Conservation (phyloP, 2,797 vertebrate genomes). For the Sebastes cheni region DNA sequence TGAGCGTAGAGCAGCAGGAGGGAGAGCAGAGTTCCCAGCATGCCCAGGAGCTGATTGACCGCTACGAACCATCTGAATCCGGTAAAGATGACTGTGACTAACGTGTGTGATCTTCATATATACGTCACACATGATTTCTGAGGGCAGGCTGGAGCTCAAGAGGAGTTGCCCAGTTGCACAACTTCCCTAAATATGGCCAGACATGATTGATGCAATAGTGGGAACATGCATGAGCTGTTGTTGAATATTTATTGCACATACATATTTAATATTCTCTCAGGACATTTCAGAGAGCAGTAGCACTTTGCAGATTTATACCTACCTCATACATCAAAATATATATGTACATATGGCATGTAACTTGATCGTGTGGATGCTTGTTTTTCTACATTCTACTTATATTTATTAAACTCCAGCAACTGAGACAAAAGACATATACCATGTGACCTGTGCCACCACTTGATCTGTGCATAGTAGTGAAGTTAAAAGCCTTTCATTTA, state of each 20-base stretch:
- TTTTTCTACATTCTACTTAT: neutral
- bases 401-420: neutral
- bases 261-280: neutral
- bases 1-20: constrained; percentile 88
- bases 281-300: neutral
- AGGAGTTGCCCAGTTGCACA: neutral
- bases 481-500: neutral
- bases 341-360: neutral
- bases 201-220: neutral
- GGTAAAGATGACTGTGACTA: constrained; percentile 73
- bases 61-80: constrained; percentile 89
- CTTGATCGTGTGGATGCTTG: neutral
- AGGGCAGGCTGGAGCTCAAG: neutral
- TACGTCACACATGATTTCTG: neutral
- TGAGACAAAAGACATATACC: neutral
- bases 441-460: neutral
- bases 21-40: constrained; percentile 74
- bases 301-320: neutral
- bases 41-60: constrained; percentile 87
- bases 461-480: neutral
- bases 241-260: neutral
- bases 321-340: neutral
- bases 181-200: neutral
- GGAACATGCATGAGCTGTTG: neutral
- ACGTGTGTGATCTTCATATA: neutral